Percentiles rank a stretch among this genome's conserved stretches.
These are phyloP conservation scores for Aspidapion aeneum DNA, from an alignment of 2,888 invertebrate genomes.

Conservation along the genomic window DNA sequence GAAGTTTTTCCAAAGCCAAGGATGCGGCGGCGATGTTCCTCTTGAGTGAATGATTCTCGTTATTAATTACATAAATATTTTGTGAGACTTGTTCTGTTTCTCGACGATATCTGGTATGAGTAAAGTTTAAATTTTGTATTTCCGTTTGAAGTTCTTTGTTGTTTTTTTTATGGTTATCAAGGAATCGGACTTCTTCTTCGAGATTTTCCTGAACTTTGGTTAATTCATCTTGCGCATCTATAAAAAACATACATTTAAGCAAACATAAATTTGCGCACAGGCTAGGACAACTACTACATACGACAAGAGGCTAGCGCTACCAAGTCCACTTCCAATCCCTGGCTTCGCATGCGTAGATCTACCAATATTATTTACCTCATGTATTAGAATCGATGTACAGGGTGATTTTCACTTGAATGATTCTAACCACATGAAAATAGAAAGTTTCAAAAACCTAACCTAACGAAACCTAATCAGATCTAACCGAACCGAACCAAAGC, in stretches of 20 bases:
- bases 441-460: no score
- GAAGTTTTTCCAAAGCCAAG: slow-evolving; percentile 36
- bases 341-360: no score
- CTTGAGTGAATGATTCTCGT: slow-evolving; percentile 51
- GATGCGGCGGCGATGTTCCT: slow-evolving; percentile 50
- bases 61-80: slow-evolving; percentile 42
- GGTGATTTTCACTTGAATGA: no score
- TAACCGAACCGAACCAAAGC: no score
- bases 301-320: no score
- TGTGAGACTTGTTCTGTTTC: slow-evolving; percentile 41
- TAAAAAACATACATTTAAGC: not conserved
- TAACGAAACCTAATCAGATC: no score
- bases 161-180: slow-evolving; percentile 56
- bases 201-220: slow-evolving; percentile 52
- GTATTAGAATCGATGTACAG: no score
- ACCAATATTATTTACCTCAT: no score
- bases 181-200: slow-evolving; percentile 59
- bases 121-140: slow-evolving; percentile 45
- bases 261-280: no score
- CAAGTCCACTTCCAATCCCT: no score
- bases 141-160: slow-evolving; percentile 52
- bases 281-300: no score
- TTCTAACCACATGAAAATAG: no score
- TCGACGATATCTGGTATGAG: slow-evolving; percentile 45
- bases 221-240: slow-evolving; percentile 32